Evolutionary conservation across 1,140 invertebrate species (phyloP), one percentile per base, ranked within the genome.

Genomic region (Aphaenogaster rudis): DNA sequence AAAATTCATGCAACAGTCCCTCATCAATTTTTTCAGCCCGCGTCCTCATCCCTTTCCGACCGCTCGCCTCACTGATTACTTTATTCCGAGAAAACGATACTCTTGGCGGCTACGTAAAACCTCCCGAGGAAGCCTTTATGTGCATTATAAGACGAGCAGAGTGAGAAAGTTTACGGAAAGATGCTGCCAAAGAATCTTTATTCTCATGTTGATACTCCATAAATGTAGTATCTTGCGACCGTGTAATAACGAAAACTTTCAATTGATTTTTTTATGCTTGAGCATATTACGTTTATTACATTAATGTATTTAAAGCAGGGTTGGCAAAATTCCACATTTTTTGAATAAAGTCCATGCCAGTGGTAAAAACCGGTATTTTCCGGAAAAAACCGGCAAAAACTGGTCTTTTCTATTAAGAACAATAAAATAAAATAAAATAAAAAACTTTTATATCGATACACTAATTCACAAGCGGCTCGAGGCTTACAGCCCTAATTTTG

Each of bases 51-150:
- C 11, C 33, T 71, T 28, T 21, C 17, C 52, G 15, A 74, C 39
- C 69, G 42, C 57, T 74, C 80, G 80, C 57, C 69, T 76, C 69
- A 57, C 80, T 84, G 80, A 84, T 84, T 84, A 84, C 69, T 84
- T 84, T 84, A 84, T 84, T 84, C 80, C 17, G 39, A 48, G 80
- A 59, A 82, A 74, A 82, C 80, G 80, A 84, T 84, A 84, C 69
- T 84, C 80, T 72, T 84, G 69, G 69, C 17, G 33, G 54, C 28
- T 45, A 74, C 69, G 57, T 74, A 76, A 84, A 84, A 84, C 15
- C 80, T 63, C 21, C 42, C 69, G 42, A 76, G 69, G 39, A 84
- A 84, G 54, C 52, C 54, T 84, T 76, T 76, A 72, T 50, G 67
- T 42, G 21, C n/a, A 17, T 45, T 72, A 72, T 64, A 57, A 36